Evolutionary conservation across 2,888 invertebrate genomes (phyloP).

Genomic region (Folsomia manolachei): DNA sequence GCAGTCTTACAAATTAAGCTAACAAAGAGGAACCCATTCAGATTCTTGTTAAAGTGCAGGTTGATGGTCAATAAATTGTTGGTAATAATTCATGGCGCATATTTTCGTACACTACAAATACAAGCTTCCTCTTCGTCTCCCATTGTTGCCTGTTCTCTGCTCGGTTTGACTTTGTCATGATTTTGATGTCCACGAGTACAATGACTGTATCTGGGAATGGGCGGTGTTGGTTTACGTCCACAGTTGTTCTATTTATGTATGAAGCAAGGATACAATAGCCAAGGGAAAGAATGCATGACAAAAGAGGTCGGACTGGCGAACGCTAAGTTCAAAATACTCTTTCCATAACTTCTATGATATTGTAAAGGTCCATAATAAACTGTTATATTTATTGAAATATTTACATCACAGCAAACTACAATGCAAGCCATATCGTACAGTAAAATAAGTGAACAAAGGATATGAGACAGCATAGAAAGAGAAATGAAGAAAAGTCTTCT

Average conservation of each 20-base stretch:
- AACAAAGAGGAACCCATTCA: neutral
- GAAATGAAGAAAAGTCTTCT: neutral
- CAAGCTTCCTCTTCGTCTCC: neutral
- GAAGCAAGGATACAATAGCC: too few species aligned
- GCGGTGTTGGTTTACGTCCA: too few species aligned
- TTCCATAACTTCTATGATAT: too few species aligned
- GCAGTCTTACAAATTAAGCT: neutral
- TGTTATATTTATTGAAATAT: too few species aligned
- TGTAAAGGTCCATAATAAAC: too few species aligned
- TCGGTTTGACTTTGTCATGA: neutral
- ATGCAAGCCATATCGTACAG: too few species aligned
- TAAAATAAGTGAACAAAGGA: neutral
- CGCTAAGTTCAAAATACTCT: too few species aligned
- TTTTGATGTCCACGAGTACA: neutral
- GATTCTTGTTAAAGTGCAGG: neutral
- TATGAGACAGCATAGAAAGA: neutral
- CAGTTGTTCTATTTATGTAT: too few species aligned
- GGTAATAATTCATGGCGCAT: neutral
- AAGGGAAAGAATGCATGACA: too few species aligned
- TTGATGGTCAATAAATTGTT: neutral
- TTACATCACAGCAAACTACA: too few species aligned
- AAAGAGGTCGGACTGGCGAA: too few species aligned
- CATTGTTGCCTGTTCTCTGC: too few species aligned
- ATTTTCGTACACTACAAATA: neutral
- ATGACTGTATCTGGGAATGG: neutral